Conservation (phyloP, 2,797 vertebrate species). For the Smutsia gigantea region DNA sequence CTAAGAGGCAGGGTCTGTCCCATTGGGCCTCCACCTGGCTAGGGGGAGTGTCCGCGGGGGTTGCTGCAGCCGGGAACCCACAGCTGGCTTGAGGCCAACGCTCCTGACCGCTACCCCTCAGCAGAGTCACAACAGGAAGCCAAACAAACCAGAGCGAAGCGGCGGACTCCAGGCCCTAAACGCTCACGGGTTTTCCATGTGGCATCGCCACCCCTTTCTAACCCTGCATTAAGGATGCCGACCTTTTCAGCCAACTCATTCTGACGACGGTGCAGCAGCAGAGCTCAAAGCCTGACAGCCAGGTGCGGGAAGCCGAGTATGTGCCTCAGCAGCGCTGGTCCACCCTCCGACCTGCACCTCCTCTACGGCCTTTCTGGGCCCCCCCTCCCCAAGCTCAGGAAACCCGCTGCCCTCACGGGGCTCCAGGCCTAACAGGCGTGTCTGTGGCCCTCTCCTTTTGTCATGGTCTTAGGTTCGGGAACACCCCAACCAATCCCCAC, state of each 20-base stretch:
- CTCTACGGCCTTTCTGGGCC: background rate
- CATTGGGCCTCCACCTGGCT: background rate
- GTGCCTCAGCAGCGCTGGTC: conserved; percentile 14
- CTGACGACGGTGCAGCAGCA: conserved; percentile 64
- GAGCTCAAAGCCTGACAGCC: conserved; percentile 70
- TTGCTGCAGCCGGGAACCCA: too few relatives aligned
- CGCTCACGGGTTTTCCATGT: conserved; percentile 36
- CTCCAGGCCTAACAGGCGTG: background rate
- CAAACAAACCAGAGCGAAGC: background rate
- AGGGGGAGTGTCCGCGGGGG: background rate
- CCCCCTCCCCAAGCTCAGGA: background rate
- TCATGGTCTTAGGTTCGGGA: background rate
- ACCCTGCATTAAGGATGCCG: background rate
- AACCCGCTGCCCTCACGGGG: background rate
- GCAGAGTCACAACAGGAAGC: too few relatives aligned
- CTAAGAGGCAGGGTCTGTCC: background rate
- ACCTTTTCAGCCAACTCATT: conserved; percentile 83
- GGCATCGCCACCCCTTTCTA: conserved; percentile 29
- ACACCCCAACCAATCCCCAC: background rate
- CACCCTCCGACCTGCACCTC: background rate
- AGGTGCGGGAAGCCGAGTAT: conserved; percentile 57
- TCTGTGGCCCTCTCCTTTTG: background rate
- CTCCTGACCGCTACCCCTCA: background rate
- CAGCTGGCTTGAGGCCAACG: background rate
- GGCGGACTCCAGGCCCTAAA: background rate